phyloP scores from a whole-genome alignment of 2,113 vertebrate genomes.

The Hystrix cristata region DNA sequence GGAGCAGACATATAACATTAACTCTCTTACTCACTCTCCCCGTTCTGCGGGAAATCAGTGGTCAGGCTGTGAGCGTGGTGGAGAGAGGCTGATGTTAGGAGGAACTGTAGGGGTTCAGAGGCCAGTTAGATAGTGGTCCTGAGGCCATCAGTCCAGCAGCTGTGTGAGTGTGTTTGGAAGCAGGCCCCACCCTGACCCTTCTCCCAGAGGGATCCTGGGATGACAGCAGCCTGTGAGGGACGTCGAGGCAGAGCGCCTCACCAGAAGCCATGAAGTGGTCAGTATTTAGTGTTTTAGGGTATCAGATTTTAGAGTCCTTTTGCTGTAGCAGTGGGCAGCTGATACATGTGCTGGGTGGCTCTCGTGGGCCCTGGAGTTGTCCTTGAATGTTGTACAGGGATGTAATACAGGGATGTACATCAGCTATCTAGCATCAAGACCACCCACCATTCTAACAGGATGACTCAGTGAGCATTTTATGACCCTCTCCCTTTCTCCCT shows the following conservation, averaged over 20 bases:
- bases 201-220: not conserved
- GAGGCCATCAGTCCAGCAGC: not conserved
- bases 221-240: not conserved
- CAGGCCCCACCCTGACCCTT: too few species aligned
- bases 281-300: not conserved
- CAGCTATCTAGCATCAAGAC: not conserved
- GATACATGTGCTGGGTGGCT: rapidly evolving
- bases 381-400: not conserved
- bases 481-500: too few species aligned
- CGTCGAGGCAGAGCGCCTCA: not conserved
- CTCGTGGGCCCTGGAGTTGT: not conserved
- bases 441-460: not conserved
- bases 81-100: not conserved
- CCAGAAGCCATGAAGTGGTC: not conserved
- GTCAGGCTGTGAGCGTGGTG: not conserved
- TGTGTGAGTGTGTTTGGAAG: too few species aligned
- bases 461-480: not conserved
- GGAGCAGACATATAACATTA: not conserved
- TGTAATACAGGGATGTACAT: not conserved
- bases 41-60: too few species aligned
- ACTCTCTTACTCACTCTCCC: not conserved
- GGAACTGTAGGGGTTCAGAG: not conserved
- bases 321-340: not conserved
- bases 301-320: not conserved
- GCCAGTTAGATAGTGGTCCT: not conserved